Evolutionary conservation across 2,113 vertebrate species (phyloP).

Genomic region (Etheostoma cragini): DNA sequence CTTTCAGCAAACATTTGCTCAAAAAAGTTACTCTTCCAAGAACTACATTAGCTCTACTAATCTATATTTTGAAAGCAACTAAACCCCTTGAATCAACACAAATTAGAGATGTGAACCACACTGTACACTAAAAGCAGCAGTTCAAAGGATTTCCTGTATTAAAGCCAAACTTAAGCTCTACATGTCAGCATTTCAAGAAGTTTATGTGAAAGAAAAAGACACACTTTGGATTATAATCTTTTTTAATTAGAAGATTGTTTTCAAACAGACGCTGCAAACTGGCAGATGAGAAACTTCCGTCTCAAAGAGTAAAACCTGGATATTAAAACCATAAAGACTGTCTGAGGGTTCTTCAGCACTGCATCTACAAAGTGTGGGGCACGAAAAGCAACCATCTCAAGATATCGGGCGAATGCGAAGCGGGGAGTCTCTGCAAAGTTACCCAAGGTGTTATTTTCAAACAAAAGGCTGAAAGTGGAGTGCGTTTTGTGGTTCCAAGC

Average conservation of each 20-base stretch:
- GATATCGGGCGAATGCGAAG: neutral
- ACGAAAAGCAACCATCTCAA: neutral
- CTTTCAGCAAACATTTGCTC: neutral
- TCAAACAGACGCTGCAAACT: neutral
- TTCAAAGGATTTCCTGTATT: neutral
- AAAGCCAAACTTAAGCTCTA: neutral
- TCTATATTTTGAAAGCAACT: neutral
- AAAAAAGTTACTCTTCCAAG: neutral
- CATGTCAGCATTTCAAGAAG: neutral
- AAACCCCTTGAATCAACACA: neutral
- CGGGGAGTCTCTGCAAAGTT: neutral
- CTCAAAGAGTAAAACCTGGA: neutral
- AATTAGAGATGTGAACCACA: neutral
- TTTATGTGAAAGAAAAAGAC: neutral
- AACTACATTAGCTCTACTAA: neutral
- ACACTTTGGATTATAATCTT: neutral
- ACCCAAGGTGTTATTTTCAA: constrained; percentile 8
- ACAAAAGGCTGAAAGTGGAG: neutral
- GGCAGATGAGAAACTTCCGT: neutral
- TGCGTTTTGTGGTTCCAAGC: neutral
- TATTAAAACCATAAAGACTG: neutral
- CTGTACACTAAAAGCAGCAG: neutral
- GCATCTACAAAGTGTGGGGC: neutral
- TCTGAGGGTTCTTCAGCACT: neutral
- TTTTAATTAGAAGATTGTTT: neutral